Evolutionary conservation across 2,888 invertebrate genomes (phyloP).

Genomic region (Gandaritis pyraliata): DNA sequence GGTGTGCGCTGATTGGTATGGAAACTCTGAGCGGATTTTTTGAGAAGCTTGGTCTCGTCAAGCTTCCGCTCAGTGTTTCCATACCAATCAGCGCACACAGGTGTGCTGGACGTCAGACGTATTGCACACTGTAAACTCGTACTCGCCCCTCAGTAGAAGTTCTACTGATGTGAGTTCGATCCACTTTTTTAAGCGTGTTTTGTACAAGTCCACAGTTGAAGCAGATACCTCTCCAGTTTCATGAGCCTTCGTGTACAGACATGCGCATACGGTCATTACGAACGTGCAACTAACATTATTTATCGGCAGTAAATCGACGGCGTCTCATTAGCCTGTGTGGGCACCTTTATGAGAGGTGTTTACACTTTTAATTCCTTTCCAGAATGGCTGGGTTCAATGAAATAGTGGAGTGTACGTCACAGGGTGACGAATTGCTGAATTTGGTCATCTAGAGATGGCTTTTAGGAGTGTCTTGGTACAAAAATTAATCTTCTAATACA

Average conservation of each 20-base stretch:
- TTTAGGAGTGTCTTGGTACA: background rate
- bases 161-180: too few relatives aligned
- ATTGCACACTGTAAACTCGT: too few relatives aligned
- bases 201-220: slow-evolving; percentile 26
- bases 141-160: too few relatives aligned
- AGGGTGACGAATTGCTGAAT: background rate
- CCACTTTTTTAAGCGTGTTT: too few relatives aligned
- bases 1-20: too few relatives aligned
- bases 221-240: slow-evolving; percentile 10
- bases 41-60: too few relatives aligned
- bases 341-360: slow-evolving; percentile 72
- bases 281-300: slow-evolving; percentile 70
- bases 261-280: slow-evolving; percentile 59
- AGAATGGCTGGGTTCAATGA: slow-evolving; percentile 52
- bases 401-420: slow-evolving; percentile 34
- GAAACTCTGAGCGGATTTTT: too few relatives aligned
- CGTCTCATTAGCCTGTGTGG: slow-evolving; percentile 77
- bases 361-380: slow-evolving; percentile 59
- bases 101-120: too few relatives aligned
- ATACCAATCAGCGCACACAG: too few relatives aligned
- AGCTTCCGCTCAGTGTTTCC: too few relatives aligned
- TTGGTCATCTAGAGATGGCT: slow-evolving; percentile 3
- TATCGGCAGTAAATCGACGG: slow-evolving; percentile 73
- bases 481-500: too few relatives aligned
- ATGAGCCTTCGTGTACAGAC: slow-evolving; percentile 38